phyloP scores from a whole-genome alignment of 2,888 invertebrate species.

The Sarcophaga subvicina region DNA sequence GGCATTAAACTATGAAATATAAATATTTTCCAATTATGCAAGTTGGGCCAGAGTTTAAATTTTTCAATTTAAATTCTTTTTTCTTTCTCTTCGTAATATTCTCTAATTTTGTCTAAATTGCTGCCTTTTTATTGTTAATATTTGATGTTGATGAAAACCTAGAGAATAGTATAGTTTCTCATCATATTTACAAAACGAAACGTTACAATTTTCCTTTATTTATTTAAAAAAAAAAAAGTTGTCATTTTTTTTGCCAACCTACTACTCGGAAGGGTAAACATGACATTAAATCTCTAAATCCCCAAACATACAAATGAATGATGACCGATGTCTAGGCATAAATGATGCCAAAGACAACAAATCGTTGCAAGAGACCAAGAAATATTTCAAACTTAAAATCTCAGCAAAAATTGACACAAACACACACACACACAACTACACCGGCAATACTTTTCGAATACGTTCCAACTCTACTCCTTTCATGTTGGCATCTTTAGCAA shows the following conservation, averaged over 20 bases:
- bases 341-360: constrained; percentile 63
- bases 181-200: not conserved
- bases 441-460: not conserved
- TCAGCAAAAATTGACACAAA: constrained; percentile 49
- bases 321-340: constrained; percentile 70
- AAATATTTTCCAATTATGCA: no score
- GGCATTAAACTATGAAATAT: no score
- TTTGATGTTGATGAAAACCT: no score
- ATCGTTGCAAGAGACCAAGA: constrained; percentile 45
- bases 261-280: constrained; percentile 56
- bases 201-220: not conserved
- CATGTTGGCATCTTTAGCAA: not conserved
- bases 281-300: constrained; percentile 71
- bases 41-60: no score
- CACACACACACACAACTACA: constrained; percentile 18
- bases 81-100: no score
- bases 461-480: not conserved
- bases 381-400: constrained; percentile 61
- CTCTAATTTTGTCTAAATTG: no score
- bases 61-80: no score
- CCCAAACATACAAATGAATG: constrained; percentile 70
- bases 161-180: not conserved
- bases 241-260: constrained; percentile 24
- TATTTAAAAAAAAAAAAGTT: no score
- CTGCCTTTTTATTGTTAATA: no score